Conservation (phyloP, 2,888 invertebrate species). For the Hypena proboscidalis region DNA sequence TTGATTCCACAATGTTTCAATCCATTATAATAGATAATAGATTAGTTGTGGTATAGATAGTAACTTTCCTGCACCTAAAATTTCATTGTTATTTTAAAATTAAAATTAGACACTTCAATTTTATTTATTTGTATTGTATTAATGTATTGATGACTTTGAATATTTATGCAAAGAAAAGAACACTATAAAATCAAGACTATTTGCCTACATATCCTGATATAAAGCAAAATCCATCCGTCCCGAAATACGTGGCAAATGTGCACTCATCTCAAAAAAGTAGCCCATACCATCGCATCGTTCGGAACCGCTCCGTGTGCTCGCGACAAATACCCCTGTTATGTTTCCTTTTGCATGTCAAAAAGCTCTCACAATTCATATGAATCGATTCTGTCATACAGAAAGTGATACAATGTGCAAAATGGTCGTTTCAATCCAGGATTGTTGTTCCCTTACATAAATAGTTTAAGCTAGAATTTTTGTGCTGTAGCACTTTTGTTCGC, state of each 20-base stretch:
- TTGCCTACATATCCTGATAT: no score
- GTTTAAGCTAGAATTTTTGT: not conserved
- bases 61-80: no score
- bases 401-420: constrained; percentile 64
- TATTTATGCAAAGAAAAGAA: no score
- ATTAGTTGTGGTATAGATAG: no score
- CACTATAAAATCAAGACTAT: no score
- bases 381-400: constrained; percentile 70
- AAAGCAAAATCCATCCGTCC: not conserved
- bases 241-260: constrained; percentile 18
- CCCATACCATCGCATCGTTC: constrained; percentile 26
- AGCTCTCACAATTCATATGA: constrained; percentile 69
- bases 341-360: constrained; percentile 78
- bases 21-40: no score
- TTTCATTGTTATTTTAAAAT: no score
- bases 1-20: no score
- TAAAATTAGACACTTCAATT: no score
- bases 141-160: no score
- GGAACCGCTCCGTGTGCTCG: constrained; percentile 50
- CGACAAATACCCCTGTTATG: constrained; percentile 68
- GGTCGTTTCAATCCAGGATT: constrained; percentile 58
- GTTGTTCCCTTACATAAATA: constrained; percentile 39
- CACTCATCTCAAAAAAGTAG: constrained; percentile 29
- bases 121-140: no score
- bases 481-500: constrained; percentile 3